Evolutionary conservation across 2,888 invertebrate genomes (phyloP).

Genomic region (Xestia rhomboidea): DNA sequence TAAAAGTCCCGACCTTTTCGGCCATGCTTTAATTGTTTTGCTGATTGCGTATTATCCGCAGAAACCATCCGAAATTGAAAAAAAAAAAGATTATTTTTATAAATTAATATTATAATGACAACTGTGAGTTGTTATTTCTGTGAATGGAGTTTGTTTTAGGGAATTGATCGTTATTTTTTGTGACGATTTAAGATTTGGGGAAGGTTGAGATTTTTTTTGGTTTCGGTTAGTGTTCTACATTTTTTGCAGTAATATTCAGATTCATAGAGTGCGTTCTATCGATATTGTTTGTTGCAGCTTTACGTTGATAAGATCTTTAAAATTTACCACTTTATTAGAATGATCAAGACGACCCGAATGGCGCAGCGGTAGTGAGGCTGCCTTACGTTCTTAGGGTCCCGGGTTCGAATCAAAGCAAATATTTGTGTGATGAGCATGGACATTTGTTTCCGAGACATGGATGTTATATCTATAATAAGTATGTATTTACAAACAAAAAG

Average conservation of each 20-base stretch:
- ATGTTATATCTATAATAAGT: too few species aligned
- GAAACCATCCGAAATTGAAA: conserved; percentile 65
- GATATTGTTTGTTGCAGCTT: too few species aligned
- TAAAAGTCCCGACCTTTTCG: conserved; percentile 70
- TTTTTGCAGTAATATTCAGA: neutral
- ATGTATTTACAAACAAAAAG: too few species aligned
- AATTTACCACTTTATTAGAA: too few species aligned
- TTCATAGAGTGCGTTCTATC: neutral
- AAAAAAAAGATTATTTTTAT: conserved; percentile 54
- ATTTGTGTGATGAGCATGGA: too few species aligned
- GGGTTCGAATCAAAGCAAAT: too few species aligned
- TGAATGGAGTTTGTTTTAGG: conserved; percentile 4
- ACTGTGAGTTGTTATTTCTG: conserved; percentile 28
- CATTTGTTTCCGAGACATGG: too few species aligned
- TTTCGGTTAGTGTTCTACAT: neutral
- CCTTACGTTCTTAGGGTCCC: too few species aligned
- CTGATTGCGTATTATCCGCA: conserved; percentile 77
- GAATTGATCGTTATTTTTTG: neutral
- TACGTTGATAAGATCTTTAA: neutral
- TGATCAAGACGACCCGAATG: too few species aligned
- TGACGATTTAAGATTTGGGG: neutral
- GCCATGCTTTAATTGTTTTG: conserved; percentile 75
- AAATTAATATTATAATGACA: conserved; percentile 46
- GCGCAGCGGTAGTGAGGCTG: too few species aligned
- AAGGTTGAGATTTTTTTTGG: neutral